Percentiles rank a stretch among this genome's conserved stretches.
These are phyloP conservation scores for Lepidonotus clava DNA, from an alignment of 2,888 invertebrate genomes.

Conservation along the genomic window DNA sequence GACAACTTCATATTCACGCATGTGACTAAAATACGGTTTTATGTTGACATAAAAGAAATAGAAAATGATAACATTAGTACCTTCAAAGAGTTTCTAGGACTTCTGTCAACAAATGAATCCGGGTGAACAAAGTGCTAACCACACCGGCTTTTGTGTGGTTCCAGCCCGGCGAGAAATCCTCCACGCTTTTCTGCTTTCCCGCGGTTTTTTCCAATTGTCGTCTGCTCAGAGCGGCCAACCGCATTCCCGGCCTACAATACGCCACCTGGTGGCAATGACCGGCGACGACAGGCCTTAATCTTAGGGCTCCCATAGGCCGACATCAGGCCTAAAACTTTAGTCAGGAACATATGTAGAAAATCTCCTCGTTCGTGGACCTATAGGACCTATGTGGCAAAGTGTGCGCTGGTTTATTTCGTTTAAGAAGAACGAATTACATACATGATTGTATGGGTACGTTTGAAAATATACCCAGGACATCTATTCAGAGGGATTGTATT, in stretches of 20 bases:
- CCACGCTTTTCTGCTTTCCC: background rate
- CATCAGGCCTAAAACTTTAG: conserved; percentile 25
- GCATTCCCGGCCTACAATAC: conserved; percentile 15
- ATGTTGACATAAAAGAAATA: too few relatives aligned
- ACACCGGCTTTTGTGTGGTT: background rate
- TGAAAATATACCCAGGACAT: too few relatives aligned
- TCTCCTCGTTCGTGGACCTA: background rate
- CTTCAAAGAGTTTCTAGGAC: too few relatives aligned
- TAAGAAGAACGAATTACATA: too few relatives aligned
- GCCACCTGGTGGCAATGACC: conserved; percentile 20
- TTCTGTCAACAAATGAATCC: background rate
- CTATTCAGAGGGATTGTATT: too few relatives aligned
- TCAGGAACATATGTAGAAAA: conserved; percentile 41
- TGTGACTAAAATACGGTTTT: too few relatives aligned
- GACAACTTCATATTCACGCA: too few relatives aligned
- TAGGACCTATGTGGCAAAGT: too few relatives aligned
- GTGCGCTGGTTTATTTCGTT: too few relatives aligned
- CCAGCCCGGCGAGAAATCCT: background rate
- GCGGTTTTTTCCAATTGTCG: background rate
- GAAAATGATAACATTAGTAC: too few relatives aligned
- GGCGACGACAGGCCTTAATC: conserved; percentile 15
- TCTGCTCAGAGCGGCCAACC: conserved; percentile 14
- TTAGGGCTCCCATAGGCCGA: background rate
- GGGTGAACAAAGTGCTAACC: background rate
- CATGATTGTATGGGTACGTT: too few relatives aligned